Conservation (phyloP, 2,888 invertebrate genomes). For the Phania funesta region DNA sequence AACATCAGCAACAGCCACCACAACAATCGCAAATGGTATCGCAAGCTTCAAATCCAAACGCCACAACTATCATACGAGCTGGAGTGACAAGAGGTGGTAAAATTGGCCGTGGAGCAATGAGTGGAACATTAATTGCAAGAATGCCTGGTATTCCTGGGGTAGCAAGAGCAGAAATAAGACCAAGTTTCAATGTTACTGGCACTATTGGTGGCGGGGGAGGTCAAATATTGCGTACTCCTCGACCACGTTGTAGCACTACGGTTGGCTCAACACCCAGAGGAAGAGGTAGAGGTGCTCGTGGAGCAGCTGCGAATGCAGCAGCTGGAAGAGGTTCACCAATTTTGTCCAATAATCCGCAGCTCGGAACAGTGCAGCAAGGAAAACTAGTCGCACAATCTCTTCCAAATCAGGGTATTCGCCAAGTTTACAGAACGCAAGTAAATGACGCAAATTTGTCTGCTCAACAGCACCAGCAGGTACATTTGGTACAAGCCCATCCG, state of each 20-base stretch:
- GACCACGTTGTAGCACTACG: conserved; percentile 65
- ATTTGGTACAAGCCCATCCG: conserved; percentile 68
- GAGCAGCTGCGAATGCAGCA: conserved; percentile 43
- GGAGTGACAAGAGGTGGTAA: conserved; percentile 53
- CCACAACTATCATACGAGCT: conserved; percentile 52
- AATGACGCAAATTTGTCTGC: conserved; percentile 33
- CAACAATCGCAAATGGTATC: conserved; percentile 55
- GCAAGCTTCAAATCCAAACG: conserved; percentile 42
- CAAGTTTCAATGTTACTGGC: conserved; percentile 46
- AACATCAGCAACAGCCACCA: conserved; percentile 60
- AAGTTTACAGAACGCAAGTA: conserved; percentile 66
- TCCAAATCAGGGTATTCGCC: conserved; percentile 59
- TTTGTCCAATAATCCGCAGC: conserved; percentile 32
- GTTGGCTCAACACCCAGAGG: conserved; percentile 62
- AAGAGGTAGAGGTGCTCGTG: conserved; percentile 67
- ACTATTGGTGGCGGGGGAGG: conserved; percentile 56
- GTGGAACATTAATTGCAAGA: conserved; percentile 66
- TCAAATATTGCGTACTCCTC: conserved; percentile 66
- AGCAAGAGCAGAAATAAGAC: conserved; percentile 46
- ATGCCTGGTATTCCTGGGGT: conserved; percentile 63
- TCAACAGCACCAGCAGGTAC: conserved; percentile 68
- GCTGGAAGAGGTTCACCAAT: conserved; percentile 60
- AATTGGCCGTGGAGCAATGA: conserved; percentile 59
- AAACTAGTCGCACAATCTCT: conserved; percentile 63
- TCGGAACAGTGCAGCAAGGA: conserved; percentile 49